Evolutionary conservation across 1,140 invertebrate species (phyloP), one percentile per base, ranked within the genome.

Genomic region (Drosophila fuyamai): DNA sequence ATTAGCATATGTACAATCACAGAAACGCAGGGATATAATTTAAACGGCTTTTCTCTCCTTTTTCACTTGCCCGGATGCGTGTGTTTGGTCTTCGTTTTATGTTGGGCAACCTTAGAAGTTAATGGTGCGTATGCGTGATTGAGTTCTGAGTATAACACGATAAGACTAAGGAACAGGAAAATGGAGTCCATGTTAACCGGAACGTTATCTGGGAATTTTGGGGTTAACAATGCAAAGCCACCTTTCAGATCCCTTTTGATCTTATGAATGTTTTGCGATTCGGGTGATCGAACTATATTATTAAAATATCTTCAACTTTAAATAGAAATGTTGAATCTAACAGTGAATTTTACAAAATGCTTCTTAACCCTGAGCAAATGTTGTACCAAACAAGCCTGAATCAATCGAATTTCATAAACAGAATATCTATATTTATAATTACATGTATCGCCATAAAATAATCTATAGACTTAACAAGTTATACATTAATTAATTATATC

Each of bases 41-140:
- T 59, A 73, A 56, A 43, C 43, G 50, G 29, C 16, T 43, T 35
- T 13, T 36, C 23, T 27, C 36, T 46, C 14, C 38, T 61, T 53
- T 36, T 16, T 54, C 46, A 27, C 60, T 50, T 35, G 48, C 48
- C 27, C 10, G 48, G 48, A 50, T 50, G 48, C 48, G 36, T 58
- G 18, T 60, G 40, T 53, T 36, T 47, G 41, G 35, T 38, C 35
- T 32, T 53, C 57, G 47, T 29, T 50, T 59, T 27, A 12, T 54
- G 38, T 36, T 50, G 43, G 60, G 60, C 61, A 46, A 79, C 80
- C 79, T 83, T 46, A 61, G 66, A 18, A 67, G 58, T 29, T 79
- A 59, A 66, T 53, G 53, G 38, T 68, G 29, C n/a, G 29, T 29
- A 48, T 16, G 35, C 38, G 16, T 27, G 48, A 40, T 55, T 27